These are phyloP conservation scores for Eurytemora carolleeae DNA, from an alignment of 1,140 invertebrate genomes.

Conservation along the genomic window DNA sequence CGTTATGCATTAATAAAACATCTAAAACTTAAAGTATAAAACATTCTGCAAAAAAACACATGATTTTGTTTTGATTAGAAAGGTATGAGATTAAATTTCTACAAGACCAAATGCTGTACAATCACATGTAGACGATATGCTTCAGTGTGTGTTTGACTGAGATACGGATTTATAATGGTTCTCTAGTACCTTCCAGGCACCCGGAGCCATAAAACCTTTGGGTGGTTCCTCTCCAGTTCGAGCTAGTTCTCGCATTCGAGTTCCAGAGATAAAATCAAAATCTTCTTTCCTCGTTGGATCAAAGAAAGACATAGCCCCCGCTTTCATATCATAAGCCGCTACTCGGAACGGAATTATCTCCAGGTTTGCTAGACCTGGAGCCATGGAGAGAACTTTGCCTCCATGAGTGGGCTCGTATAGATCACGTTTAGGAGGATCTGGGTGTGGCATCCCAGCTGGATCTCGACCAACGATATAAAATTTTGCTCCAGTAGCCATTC, in stretches of 20 bases:
- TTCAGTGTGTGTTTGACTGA: too few species aligned
- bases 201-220: slow-evolving; percentile 85
- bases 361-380: slow-evolving; percentile 63
- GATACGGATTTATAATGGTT: slow-evolving; percentile 48
- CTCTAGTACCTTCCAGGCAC: slow-evolving; percentile 73
- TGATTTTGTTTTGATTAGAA: too few species aligned
- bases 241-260: slow-evolving; percentile 78
- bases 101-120: too few species aligned
- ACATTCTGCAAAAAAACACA: too few species aligned
- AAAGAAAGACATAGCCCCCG: slow-evolving; percentile 75
- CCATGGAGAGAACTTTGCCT: slow-evolving; percentile 70
- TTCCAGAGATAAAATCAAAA: slow-evolving; percentile 93
- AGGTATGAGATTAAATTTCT: too few species aligned
- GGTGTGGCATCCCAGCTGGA: slow-evolving; percentile 88
- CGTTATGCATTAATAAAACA: too few species aligned
- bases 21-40: too few species aligned
- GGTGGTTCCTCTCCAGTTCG: slow-evolving; percentile 60
- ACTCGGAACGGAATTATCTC: slow-evolving; percentile 94
- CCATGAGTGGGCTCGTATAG: slow-evolving; percentile 84
- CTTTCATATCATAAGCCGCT: slow-evolving; percentile 74
- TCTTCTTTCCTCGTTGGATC: slow-evolving; percentile 65
- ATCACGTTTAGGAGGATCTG: slow-evolving; percentile 56
- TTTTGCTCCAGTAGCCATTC: slow-evolving; percentile 85
- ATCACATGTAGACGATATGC: too few species aligned
- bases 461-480: slow-evolving; percentile 97